phyloP scores from a whole-genome alignment of 2,888 invertebrate genomes.

The Agrotis exclamationis region DNA sequence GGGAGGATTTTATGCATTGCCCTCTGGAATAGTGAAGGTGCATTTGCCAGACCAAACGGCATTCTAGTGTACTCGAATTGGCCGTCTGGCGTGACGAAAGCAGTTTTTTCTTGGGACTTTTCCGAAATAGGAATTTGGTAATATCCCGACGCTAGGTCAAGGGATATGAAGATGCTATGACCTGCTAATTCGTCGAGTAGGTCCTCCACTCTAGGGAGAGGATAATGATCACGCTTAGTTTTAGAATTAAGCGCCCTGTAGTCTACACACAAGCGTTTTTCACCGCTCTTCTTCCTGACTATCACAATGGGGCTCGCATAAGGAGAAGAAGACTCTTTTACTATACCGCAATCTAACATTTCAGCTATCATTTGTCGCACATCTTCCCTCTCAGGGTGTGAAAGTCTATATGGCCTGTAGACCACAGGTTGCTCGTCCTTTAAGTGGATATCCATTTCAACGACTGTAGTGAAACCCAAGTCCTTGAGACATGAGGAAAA shows the following conservation, averaged over 20 bases:
- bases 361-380: too few relatives aligned
- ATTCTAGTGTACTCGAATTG: not conserved
- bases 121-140: not conserved
- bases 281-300: not conserved
- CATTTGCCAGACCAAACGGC: constrained; percentile 9
- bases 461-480: not conserved
- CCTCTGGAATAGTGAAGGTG: not conserved
- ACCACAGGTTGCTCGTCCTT: too few relatives aligned
- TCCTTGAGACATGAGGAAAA: too few relatives aligned
- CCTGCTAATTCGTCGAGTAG: constrained; percentile 2
- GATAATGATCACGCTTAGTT: not conserved
- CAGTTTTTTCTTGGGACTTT: not conserved
- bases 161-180: not conserved
- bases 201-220: not conserved
- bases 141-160: not conserved
- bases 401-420: too few relatives aligned
- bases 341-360: not conserved
- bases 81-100: not conserved
- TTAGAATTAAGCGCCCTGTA: not conserved
- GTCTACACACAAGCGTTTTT: not conserved
- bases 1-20: constrained; percentile 2
- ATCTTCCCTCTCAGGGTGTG: too few relatives aligned
- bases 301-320: constrained; percentile 8
- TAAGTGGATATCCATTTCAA: not conserved
- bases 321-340: constrained; percentile 1